Base-by-base conservation (phyloP, 2,888 invertebrate genomes). In the Zaprionus obscuricornis region DNA sequence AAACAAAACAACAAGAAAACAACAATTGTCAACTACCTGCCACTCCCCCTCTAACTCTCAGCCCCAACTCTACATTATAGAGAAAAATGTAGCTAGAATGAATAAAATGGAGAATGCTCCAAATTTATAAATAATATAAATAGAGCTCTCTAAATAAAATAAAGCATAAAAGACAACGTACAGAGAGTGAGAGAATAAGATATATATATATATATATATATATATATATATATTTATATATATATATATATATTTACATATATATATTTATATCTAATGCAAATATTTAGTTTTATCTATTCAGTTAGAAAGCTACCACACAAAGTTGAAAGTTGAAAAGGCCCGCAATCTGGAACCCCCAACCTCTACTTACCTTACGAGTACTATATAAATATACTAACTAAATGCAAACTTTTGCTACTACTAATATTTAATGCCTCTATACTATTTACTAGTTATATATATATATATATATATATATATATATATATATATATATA, bases 401-500 rank as follows among this genome's bases (percentile, higher is more conserved):
- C 68, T 66, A 82, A 60, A 64, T 59, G 63, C 62, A 59, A 72
- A 79, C 60, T 83, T 84, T 71, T 85, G 74, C 82, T 82, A 85
- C 84, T 83, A 85, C 86, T 83, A 82, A 76, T 83, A 66, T 79
- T 69, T 78, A 79, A 85, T 74, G 74, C 66, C 76, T 67, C 60
- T 70, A 78, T 57, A 33, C 63, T 81, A 73, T 74, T 68, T 74
- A 74, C 85, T 81, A 81, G 85, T 74, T 85, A 63, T 66, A 77
- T 63, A 67, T 63, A 59, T 52, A 37, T 45, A 66, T n/a, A 60
- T 60, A n/a, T n/a, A n/a, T n/a, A n/a, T n/a, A n/a, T n/a, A n/a
- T n/a, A n/a, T n/a, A n/a, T n/a, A n/a, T n/a, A n/a, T n/a, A n/a
- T n/a, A n/a, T n/a, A n/a, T n/a, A n/a, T n/a, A n/a, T n/a, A n/a